A percentile compares a stretch with the other conserved stretches of the same genome.
phyloP scores from a whole-genome alignment of 53 echinoderm and acorn worm genomes.

The Temnopleurus reevesii region DNA sequence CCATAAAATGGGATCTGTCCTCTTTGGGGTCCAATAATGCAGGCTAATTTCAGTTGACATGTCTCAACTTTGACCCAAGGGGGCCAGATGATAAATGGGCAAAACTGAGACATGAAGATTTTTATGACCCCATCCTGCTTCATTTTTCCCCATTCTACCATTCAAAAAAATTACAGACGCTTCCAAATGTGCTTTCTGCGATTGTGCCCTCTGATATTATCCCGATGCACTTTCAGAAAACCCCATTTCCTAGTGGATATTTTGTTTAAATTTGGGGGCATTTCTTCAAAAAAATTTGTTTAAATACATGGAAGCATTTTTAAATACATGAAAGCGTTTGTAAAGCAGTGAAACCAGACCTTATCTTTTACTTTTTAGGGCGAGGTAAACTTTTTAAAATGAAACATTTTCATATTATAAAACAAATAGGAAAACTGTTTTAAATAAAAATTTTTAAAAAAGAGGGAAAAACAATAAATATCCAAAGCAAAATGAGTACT shows the following conservation, averaged over 20 bases:
- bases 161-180: neutral
- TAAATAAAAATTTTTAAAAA: too few relatives aligned
- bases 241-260: too few relatives aligned
- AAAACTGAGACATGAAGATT: conserved; percentile 53
- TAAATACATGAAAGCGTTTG: too few relatives aligned
- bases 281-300: neutral
- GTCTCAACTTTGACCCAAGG: conserved; percentile 52
- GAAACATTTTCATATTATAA: too few relatives aligned
- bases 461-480: too few relatives aligned
- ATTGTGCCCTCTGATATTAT: neutral
- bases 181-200: neutral
- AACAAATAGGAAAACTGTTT: too few relatives aligned
- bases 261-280: too few relatives aligned
- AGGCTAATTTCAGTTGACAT: conserved; percentile 57
- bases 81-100: conserved; percentile 49
- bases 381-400: too few relatives aligned
- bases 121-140: conserved; percentile 39
- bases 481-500: too few relatives aligned
- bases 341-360: too few relatives aligned
- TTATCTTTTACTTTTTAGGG: too few relatives aligned
- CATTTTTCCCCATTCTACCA: conserved; percentile 30
- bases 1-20: conserved; percentile 43
- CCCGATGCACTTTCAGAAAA: neutral
- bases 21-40: conserved; percentile 56
- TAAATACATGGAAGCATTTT: too few relatives aligned